phyloP scores from a whole-genome alignment of 1,140 invertebrate species.

The Linepithema humile region DNA sequence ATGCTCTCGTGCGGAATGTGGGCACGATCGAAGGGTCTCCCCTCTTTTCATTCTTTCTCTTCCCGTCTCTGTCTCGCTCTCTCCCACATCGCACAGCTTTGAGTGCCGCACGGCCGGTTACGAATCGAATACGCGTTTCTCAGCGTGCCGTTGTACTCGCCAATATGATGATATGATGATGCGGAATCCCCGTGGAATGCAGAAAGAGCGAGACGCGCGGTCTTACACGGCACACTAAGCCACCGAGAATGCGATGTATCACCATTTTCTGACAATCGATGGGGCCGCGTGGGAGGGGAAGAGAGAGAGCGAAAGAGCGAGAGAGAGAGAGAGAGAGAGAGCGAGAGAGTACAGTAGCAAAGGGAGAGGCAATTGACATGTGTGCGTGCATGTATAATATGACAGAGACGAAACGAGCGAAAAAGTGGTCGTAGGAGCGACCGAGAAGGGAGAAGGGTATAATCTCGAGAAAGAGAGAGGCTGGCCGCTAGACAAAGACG shows the following conservation, averaged over 20 bases:
- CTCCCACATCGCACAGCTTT: neutral
- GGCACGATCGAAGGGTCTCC: constrained; percentile 63
- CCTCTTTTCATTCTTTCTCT: neutral
- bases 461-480: constrained; percentile 28
- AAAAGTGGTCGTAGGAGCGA: constrained; percentile 11
- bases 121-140: constrained; percentile 38
- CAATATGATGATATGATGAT: constrained; percentile 14
- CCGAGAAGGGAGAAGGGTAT: neutral
- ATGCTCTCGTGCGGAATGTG: constrained; percentile 65
- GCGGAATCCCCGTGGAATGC: constrained; percentile 26
- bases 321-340: constrained; percentile 11
- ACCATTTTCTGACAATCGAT: constrained; percentile 77
- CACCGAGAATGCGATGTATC: constrained; percentile 73
- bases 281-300: constrained; percentile 6
- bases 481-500: too few species aligned
- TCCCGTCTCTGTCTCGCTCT: constrained; percentile 13
- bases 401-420: constrained; percentile 32
- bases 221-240: constrained; percentile 65
- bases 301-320: constrained; percentile 12
- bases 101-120: constrained; percentile 6
- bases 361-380: constrained; percentile 49
- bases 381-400: neutral
- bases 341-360: constrained; percentile 51
- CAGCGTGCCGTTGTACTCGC: constrained; percentile 41
- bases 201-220: constrained; percentile 55